Evolutionary conservation across 2,113 vertebrate genomes (phyloP).

Genomic region (Gallinago jamesoni): DNA sequence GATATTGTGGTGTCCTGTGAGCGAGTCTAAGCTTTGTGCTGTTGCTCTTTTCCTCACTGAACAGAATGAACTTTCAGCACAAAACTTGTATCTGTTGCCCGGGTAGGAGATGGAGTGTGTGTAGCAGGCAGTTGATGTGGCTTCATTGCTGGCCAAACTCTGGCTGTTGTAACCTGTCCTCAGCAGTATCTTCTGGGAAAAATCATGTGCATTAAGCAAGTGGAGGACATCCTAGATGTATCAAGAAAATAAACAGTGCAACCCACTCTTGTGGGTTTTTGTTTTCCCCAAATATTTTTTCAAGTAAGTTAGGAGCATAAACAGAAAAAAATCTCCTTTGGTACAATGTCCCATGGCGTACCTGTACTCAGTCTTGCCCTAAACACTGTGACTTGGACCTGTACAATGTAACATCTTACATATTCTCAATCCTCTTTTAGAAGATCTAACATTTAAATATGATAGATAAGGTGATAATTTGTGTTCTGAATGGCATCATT

Average conservation of each 20-base stretch:
- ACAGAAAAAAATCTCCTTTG: not conserved
- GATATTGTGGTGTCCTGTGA: not conserved
- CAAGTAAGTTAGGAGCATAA: not conserved
- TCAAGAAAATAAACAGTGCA: not conserved
- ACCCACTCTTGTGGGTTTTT: not conserved
- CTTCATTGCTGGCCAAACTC: not conserved
- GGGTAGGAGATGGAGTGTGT: not conserved
- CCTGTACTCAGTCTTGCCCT: not conserved
- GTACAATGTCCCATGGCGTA: not conserved
- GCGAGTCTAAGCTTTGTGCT: not conserved
- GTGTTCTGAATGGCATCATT: not conserved
- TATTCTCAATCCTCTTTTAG: not conserved
- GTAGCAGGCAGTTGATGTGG: not conserved
- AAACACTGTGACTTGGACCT: not conserved
- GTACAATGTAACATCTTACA: not conserved
- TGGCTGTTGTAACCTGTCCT: not conserved
- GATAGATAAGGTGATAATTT: not conserved
- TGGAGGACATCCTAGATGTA: not conserved
- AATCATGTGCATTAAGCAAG: not conserved
- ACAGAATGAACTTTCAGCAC: not conserved
- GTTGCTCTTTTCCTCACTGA: not conserved
- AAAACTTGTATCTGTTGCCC: not conserved
- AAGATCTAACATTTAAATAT: not conserved
- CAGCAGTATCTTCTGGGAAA: not conserved
- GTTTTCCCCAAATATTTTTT: not conserved